Evolutionary conservation across 2,113 vertebrate genomes (phyloP), one percentile per base, ranked within the genome.

Genomic region (Agelaius tricolor): DNA sequence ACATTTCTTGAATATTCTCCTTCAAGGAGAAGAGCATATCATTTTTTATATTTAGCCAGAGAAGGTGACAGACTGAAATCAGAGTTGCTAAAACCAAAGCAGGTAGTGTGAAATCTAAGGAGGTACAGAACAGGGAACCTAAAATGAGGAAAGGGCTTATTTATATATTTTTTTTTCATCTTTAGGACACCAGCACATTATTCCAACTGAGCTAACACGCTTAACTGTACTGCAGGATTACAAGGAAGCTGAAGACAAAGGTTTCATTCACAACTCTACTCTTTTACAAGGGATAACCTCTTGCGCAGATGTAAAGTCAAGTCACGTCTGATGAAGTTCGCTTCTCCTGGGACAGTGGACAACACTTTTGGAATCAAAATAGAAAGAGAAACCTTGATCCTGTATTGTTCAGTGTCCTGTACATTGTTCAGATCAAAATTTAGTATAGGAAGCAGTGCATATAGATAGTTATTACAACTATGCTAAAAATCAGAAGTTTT

Each of bases 201-300:
- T 98, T 98, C 97, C 96, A 98, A 97, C 93, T 92, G 96, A 98
- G 97, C 96, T 96, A 98, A 97, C 94, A 92, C 41, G 93, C 93
- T 97, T 93, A 98, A 98, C 96, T 97, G 95, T 96, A 96, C 79
- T 95, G 95, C 63, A 97, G 69, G 95, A 98, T 97, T 98, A 98
- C 96, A 97, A 96, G 94, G 90, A 97, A 97, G 93, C 92, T 96
- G 93, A 97, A 98, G 98, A 99, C 98, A 99, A 98, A 97, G 97
- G 86, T 88, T 97, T 98, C 98, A 99, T 99, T 99, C 98, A 99
- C 98, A 80, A 94, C 63, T 90, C 96, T 97, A 97, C 96, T 97
- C 98, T 98, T 97, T 97, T 98, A 98, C 93, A 92, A 97, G 95
- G 98, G 98, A 98, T 98, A 99, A 99, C 98, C 98, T 99, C 98